phyloP scores from a whole-genome alignment of 2,888 invertebrate species.

The Oegoconia quadripuncta region DNA sequence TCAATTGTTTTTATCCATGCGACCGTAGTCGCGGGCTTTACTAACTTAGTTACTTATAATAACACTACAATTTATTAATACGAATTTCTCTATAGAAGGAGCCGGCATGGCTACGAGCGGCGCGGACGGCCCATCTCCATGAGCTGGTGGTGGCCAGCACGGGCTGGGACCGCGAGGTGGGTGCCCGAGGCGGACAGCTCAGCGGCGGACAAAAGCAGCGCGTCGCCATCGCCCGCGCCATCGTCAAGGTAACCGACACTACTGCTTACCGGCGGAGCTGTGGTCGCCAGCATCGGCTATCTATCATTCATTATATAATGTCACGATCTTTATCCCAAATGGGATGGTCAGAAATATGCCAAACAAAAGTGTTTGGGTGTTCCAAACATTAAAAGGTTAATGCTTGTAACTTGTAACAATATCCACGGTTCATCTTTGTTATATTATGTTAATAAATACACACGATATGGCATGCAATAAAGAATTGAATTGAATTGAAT shows the following conservation, averaged over 20 bases:
- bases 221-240: slow-evolving; percentile 94
- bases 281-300: neutral
- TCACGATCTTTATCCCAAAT: no score
- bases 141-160: slow-evolving; percentile 88
- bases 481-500: no score
- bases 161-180: slow-evolving; percentile 90
- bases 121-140: slow-evolving; percentile 90
- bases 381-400: no score
- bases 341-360: no score
- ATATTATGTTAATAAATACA: no score
- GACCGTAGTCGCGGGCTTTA: neutral
- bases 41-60: neutral
- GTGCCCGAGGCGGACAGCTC: slow-evolving; percentile 92
- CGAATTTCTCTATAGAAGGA: neutral
- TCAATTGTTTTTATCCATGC: no score
- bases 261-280: neutral
- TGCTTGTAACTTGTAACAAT: no score
- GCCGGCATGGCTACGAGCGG: slow-evolving; percentile 79
- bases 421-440: no score
- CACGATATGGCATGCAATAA: no score
- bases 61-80: neutral
- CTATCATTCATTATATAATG: neutral
- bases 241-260: slow-evolving; percentile 84
- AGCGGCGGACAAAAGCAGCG: slow-evolving; percentile 97
- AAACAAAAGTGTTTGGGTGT: no score